Base-by-base conservation (phyloP, 2,888 invertebrate species). In the Junonia oenone region DNA sequence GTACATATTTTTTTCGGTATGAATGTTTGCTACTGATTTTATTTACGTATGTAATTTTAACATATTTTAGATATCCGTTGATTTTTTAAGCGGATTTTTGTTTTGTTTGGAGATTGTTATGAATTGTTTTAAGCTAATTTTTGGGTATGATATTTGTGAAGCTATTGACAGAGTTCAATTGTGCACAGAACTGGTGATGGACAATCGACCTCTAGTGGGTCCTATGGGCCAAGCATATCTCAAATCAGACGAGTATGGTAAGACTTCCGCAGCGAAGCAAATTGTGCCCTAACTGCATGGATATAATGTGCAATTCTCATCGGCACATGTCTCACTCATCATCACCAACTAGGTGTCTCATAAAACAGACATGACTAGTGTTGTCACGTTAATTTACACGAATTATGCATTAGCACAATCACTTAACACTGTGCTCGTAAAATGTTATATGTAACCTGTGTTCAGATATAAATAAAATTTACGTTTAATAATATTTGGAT, bases 171-270 rank as follows among this genome's bases (percentile, higher is more conserved):
- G 67, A 76, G 73, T 75, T 84, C 86, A 61, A 69, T 83, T 72
- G 84, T 84, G 72, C 74, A 76, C 91, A 91, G 91, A 91, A 78
- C 82, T 92, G 90, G 93, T 94, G 92, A 93, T 93, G 91, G 94
- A 94, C 92, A 94, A 91, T 91, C 94, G 94, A 83, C 93, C 93
- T 80, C 93, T 93, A 90, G 92, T 95, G 90, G 94, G 94, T 90
- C 93, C 94, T 76, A 91, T 93, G 92, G 95, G 95, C 89, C 94
- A 94, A 92, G 93, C 93, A 83, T 95, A 95, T 93, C 93, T 95
- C 91, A 95, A 95, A 92, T 93, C 94, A 84, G 95, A 95, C 91
- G 93, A 92, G 91, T 94, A 94, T 91, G 95, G 95, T 95, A 95
- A 95, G 95, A 78, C 73, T 69, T 55, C 55, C 55, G 35, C 50